Evolutionary conservation across 2,797 vertebrate genomes (phyloP).

Genomic region (Lithobates sylvaticus): DNA sequence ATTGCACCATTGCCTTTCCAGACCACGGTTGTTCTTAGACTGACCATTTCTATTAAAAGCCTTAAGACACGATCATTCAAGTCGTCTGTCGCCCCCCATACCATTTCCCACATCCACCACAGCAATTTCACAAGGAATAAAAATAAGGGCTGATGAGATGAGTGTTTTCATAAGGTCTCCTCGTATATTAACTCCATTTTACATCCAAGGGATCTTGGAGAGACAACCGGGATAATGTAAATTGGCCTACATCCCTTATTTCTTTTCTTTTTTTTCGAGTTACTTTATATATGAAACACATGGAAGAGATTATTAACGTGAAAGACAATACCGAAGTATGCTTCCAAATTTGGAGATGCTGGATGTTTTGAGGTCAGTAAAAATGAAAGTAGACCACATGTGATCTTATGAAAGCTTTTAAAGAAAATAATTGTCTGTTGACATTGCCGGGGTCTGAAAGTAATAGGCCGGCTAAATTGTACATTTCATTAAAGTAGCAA

Average conservation of each 20-base stretch:
- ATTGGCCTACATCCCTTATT: not conserved
- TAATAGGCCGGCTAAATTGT: slow-evolving; percentile 10
- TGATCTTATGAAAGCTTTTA: slow-evolving; percentile 22
- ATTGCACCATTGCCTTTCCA: not conserved
- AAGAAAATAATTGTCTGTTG: slow-evolving; percentile 53
- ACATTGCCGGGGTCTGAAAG: slow-evolving; percentile 23
- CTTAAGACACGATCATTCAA: not conserved
- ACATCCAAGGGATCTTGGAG: not conserved
- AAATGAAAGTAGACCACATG: slow-evolving; percentile 43
- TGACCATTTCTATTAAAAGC: slow-evolving; percentile 2
- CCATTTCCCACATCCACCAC: not conserved
- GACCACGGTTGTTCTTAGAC: not conserved
- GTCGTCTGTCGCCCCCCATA: not conserved
- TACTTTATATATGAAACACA: slow-evolving; percentile 49
- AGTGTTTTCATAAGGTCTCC: slow-evolving; percentile 24
- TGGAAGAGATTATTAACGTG: slow-evolving; percentile 49
- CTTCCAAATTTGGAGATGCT: slow-evolving; percentile 49
- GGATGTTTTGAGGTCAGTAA: slow-evolving; percentile 48
- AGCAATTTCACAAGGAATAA: slow-evolving; percentile 1
- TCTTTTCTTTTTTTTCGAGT: not conserved
- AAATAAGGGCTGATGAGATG: not conserved
- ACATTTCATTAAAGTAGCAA: slow-evolving; percentile 37
- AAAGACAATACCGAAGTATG: slow-evolving; percentile 32
- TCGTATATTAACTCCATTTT: slow-evolving; percentile 8
- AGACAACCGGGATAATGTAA: slow-evolving; percentile 24